These are phyloP conservation scores for Mystacides longicornis DNA, from an alignment of 2,888 invertebrate species.

Conservation along the genomic window DNA sequence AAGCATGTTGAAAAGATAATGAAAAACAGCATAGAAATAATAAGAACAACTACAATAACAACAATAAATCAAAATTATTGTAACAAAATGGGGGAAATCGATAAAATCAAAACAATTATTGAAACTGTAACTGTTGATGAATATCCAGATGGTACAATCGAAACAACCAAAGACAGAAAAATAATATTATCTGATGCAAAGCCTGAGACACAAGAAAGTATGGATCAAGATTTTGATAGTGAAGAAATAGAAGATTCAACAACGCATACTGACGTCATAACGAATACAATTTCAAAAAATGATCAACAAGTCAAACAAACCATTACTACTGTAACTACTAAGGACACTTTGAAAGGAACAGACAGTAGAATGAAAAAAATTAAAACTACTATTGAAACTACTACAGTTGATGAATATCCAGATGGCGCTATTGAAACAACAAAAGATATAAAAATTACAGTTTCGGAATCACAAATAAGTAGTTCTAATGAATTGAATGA, in stretches of 20 bases:
- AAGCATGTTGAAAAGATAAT: slow-evolving; percentile 32
- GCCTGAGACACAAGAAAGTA: slow-evolving; percentile 27
- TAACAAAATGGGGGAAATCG: slow-evolving; percentile 31
- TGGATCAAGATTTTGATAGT: slow-evolving; percentile 34
- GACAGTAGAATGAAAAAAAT: slow-evolving; percentile 49
- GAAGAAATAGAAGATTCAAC: slow-evolving; percentile 41
- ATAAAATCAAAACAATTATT: slow-evolving; percentile 39
- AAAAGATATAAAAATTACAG: slow-evolving; percentile 47
- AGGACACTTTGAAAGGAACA: slow-evolving; percentile 44
- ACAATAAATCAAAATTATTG: slow-evolving; percentile 39
- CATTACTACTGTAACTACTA: slow-evolving; percentile 43
- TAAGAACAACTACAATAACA: slow-evolving; percentile 37
- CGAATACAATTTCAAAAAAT: slow-evolving; percentile 38
- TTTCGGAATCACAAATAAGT: slow-evolving; percentile 45
- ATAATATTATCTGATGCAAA: slow-evolving; percentile 38
- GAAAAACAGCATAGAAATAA: slow-evolving; percentile 36
- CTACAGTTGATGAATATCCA: slow-evolving; percentile 42
- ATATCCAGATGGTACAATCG: slow-evolving; percentile 40
- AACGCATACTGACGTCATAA: slow-evolving; percentile 40
- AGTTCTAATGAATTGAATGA: slow-evolving; percentile 43
- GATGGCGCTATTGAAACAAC: slow-evolving; percentile 51
- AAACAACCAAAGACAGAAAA: slow-evolving; percentile 42
- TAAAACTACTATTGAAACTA: slow-evolving; percentile 50
- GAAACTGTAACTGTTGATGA: slow-evolving; percentile 39
- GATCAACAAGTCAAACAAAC: slow-evolving; percentile 37